A percentile compares a stretch with the other conserved stretches of the same genome.
Evolutionary conservation across 2,113 vertebrate species (phyloP).

Genomic region (Leptosomus discolor): DNA sequence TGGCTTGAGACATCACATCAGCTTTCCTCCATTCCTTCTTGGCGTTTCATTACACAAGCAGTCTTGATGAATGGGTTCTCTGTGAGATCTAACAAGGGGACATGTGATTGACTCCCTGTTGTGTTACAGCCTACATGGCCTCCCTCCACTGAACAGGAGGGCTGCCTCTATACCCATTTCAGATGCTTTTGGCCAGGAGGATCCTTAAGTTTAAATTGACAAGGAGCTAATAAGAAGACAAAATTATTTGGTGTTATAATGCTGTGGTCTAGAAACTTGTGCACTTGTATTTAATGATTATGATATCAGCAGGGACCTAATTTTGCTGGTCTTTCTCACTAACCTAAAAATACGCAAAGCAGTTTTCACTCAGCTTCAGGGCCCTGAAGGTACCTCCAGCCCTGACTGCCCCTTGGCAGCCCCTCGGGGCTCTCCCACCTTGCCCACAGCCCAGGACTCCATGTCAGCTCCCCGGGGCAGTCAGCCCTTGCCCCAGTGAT

Average conservation of each 20-base stretch:
- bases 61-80: neutral
- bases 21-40: neutral
- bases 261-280: neutral
- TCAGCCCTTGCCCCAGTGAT: neutral
- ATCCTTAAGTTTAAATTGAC: neutral
- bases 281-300: neutral
- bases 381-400: no score
- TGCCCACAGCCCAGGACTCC: neutral
- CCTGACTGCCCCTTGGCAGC: neutral
- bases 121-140: neutral
- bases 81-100: neutral
- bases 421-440: accelerated
- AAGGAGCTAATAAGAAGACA: neutral
- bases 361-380: neutral
- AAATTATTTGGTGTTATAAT: neutral
- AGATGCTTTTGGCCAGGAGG: neutral
- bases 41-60: neutral
- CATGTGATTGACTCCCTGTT: neutral
- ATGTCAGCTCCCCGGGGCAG: accelerated
- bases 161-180: neutral
- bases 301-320: neutral
- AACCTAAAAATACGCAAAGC: neutral
- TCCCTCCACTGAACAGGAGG: neutral
- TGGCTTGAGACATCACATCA: neutral
- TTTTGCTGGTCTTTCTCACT: neutral